Conservation (phyloP, 2,797 vertebrate genomes). For the Danio albolineatus region DNA sequence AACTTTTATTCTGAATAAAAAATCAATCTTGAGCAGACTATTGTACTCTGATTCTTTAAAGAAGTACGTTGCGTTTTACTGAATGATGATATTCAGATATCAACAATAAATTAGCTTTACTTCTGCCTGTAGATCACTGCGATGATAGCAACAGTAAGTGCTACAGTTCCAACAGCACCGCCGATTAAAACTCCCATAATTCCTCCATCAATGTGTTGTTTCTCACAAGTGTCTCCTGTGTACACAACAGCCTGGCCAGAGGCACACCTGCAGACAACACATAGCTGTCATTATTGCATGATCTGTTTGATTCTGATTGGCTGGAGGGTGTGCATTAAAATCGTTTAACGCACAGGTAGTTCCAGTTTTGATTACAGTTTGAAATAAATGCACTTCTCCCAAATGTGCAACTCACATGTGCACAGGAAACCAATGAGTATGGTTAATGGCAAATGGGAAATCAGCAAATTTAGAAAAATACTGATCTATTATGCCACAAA, state of each 20-base stretch:
- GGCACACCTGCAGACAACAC: conserved; percentile 76
- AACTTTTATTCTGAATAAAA: conserved; percentile 8
- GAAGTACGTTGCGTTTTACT: conserved; percentile 13
- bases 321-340: neutral
- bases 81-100: conserved; percentile 13
- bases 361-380: too few relatives aligned
- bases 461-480: too few relatives aligned
- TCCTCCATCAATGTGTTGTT: conserved; percentile 71
- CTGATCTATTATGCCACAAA: too few relatives aligned
- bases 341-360: neutral
- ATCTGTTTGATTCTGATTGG: too few relatives aligned
- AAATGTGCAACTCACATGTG: too few relatives aligned
- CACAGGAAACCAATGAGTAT: too few relatives aligned
- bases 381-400: too few relatives aligned
- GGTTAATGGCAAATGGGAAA: too few relatives aligned
- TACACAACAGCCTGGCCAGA: conserved; percentile 81
- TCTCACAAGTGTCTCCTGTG: conserved; percentile 81
- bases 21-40: conserved; percentile 4
- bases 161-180: conserved; percentile 70
- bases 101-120: conserved; percentile 35
- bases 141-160: conserved; percentile 75
- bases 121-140: conserved; percentile 69
- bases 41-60: conserved; percentile 12
- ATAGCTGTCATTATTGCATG: neutral
- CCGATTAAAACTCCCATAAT: conserved; percentile 80